phyloP scores from a whole-genome alignment of 2,888 invertebrate species.

The Calliphora vomitoria region DNA sequence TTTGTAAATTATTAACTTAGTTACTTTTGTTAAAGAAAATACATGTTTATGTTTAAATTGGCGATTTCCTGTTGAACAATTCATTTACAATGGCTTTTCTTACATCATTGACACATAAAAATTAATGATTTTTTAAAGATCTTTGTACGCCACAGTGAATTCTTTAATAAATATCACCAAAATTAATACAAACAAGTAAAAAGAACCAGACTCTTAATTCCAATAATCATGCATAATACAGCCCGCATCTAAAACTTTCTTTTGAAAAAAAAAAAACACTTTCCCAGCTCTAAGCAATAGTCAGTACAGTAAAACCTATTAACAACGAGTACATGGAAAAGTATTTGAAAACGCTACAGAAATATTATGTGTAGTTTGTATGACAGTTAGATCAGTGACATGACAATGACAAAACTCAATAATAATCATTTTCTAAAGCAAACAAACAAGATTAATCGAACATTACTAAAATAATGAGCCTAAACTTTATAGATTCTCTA shows the following conservation, averaged over 20 bases:
- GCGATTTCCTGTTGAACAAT: conserved; percentile 62
- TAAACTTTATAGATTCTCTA: neutral
- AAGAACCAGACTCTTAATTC: conserved; percentile 23
- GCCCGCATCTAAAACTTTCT: conserved; percentile 56
- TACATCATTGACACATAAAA: conserved; percentile 52
- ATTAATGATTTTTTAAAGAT: conserved; percentile 45
- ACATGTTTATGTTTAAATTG: conserved; percentile 49
- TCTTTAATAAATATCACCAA: conserved; percentile 43
- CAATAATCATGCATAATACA: conserved; percentile 55
- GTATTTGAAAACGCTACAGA: too few relatives aligned
- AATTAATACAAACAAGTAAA: neutral
- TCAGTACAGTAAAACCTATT: neutral
- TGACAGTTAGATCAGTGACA: neutral
- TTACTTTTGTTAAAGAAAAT: neutral
- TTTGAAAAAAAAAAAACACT: conserved; percentile 15
- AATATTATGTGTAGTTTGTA: too few relatives aligned
- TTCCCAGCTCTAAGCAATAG: conserved; percentile 28
- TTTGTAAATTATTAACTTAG: neutral
- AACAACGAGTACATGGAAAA: too few relatives aligned
- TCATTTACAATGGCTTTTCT: conserved; percentile 47
- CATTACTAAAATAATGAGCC: conserved; percentile 8
- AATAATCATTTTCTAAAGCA: neutral
- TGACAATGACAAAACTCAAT: conserved; percentile 53
- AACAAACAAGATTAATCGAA: conserved; percentile 23
- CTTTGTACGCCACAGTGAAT: conserved; percentile 5